These are phyloP conservation scores for Protobothrops mucrosquamatus DNA, from an alignment of 2,113 vertebrate species.

Conservation along the genomic window DNA sequence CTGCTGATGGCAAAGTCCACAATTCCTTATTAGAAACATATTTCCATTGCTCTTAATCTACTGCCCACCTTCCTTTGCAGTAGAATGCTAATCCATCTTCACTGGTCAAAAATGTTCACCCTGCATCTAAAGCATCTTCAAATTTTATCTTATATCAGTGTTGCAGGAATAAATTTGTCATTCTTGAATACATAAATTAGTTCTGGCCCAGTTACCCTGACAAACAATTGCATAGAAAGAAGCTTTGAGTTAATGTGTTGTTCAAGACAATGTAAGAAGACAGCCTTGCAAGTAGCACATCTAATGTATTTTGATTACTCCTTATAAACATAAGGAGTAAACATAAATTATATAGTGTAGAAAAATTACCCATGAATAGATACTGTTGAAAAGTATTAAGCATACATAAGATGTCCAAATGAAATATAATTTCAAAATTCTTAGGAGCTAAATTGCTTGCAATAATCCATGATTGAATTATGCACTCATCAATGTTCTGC, in stretches of 20 bases:
- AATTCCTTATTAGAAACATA: slow-evolving; percentile 6
- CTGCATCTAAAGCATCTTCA: neutral
- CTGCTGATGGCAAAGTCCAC: slow-evolving; percentile 2
- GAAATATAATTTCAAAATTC: neutral
- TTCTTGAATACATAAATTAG: neutral
- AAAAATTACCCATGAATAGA: neutral
- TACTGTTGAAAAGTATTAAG: neutral
- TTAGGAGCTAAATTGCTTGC: neutral
- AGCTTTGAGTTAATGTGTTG: neutral
- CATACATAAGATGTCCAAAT: neutral
- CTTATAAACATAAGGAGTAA: neutral
- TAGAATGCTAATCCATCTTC: neutral
- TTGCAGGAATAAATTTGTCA: neutral
- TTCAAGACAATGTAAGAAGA: neutral
- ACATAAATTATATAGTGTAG: neutral
- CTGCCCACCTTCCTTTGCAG: neutral
- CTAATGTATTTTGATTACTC: neutral
- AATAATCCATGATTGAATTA: neutral
- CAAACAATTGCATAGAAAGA: neutral
- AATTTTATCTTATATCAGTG: neutral
- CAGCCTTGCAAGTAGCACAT: neutral
- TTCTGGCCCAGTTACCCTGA: neutral
- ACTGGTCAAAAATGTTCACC: neutral
- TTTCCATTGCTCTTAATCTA: neutral
- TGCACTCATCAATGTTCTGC: neutral